Evolutionary conservation across 2,888 invertebrate genomes (phyloP).

Genomic region (Volucella bombylans): DNA sequence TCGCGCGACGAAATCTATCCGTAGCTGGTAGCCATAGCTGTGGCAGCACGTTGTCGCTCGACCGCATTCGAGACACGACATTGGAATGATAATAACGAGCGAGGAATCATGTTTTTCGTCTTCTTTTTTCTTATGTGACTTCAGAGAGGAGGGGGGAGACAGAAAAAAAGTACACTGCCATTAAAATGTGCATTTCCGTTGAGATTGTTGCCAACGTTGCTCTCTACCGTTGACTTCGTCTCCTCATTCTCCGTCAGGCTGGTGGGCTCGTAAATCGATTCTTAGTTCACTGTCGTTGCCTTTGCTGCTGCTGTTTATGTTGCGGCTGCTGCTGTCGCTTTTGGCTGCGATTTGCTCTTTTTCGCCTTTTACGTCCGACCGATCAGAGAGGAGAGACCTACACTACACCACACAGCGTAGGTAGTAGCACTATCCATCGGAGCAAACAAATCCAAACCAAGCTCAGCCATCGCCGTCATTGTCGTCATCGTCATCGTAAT

Average conservation of each 20-base stretch:
- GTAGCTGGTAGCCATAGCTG: too few species aligned
- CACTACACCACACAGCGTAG: constrained; percentile 22
- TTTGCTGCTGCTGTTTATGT: background rate
- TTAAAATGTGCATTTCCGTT: constrained; percentile 63
- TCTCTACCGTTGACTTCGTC: constrained; percentile 32
- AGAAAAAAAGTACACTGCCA: constrained; percentile 32
- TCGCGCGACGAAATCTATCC: background rate
- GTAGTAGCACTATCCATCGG: constrained; percentile 3
- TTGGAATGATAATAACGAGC: constrained; percentile 35
- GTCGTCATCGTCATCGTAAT: background rate
- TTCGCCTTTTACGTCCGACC: constrained; percentile 29
- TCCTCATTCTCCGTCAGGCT: constrained; percentile 17
- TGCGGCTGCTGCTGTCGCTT: too few species aligned
- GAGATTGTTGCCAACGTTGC: constrained; percentile 60
- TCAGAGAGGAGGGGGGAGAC: background rate
- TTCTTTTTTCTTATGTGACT: background rate
- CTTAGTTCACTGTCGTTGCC: constrained; percentile 46
- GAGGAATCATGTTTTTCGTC: background rate
- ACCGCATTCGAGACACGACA: constrained; percentile 47
- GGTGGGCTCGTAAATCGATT: constrained; percentile 64
- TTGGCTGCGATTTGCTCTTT: constrained; percentile 30
- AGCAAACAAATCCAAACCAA: too few species aligned
- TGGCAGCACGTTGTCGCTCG: constrained; percentile 55
- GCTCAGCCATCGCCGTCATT: too few species aligned
- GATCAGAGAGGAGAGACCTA: constrained; percentile 42